Conservation (phyloP, 2,797 vertebrate genomes). For the Peromyscus attwateri region DNA sequence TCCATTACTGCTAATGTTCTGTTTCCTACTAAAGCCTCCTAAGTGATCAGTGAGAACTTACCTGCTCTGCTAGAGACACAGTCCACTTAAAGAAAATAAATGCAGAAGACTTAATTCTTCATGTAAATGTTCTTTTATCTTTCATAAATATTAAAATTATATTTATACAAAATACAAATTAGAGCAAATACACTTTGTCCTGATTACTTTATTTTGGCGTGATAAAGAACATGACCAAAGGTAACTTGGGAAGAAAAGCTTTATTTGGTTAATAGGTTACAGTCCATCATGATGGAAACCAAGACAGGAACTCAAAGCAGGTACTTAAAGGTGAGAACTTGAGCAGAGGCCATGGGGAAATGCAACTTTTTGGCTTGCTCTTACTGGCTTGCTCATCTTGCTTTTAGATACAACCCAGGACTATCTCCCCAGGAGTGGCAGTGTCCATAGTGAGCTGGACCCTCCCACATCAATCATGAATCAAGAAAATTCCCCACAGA, state of each 20-base stretch:
- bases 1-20: too few relatives aligned
- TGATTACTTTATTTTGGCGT: background rate
- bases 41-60: too few relatives aligned
- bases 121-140: background rate
- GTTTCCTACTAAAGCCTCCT: too few relatives aligned
- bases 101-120: background rate
- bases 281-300: background rate
- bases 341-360: background rate
- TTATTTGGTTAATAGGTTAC: background rate
- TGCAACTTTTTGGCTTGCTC: background rate
- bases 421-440: background rate
- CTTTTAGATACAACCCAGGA: background rate
- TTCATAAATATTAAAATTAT: background rate
- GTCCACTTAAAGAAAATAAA: too few relatives aligned
- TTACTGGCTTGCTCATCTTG: background rate
- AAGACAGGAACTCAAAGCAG: background rate
- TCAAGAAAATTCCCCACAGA: background rate
- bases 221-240: background rate
- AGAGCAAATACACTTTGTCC: background rate
- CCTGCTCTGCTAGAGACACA: too few relatives aligned
- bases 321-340: background rate
- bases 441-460: background rate
- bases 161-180: background rate
- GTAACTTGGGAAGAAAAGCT: background rate
- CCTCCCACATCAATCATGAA: background rate